A percentile compares a stretch with the other conserved stretches of the same genome.
Evolutionary conservation across 1,140 invertebrate species (phyloP).

Genomic region (Ganaspis sp.): DNA sequence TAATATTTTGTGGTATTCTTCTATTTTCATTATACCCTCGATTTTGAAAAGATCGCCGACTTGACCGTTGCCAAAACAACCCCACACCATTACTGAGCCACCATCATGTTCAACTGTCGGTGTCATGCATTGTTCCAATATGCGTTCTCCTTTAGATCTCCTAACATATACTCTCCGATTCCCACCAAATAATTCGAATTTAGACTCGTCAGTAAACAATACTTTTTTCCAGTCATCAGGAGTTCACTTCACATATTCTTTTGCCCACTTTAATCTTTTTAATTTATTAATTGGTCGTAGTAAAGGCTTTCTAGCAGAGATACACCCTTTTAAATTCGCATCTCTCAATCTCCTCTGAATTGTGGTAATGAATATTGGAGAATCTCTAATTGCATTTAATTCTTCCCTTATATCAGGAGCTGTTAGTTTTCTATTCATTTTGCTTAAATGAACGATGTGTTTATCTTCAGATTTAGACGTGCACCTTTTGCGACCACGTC

Average conservation of each 20-base stretch:
- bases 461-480: background rate
- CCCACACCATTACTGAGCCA: background rate
- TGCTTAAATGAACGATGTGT: too few species aligned
- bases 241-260: slow-evolving; percentile 1
- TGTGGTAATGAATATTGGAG: too few species aligned
- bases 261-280: slow-evolving; percentile 10
- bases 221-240: slow-evolving; percentile 30
- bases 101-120: too few species aligned
- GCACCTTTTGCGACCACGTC: too few species aligned
- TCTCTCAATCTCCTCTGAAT: too few species aligned
- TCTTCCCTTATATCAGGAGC: too few species aligned
- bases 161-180: slow-evolving; percentile 43
- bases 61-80: slow-evolving; percentile 33
- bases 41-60: slow-evolving; percentile 40
- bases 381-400: too few species aligned
- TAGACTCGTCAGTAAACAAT: slow-evolving; percentile 43
- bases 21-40: slow-evolving; percentile 38
- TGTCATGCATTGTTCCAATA: too few species aligned
- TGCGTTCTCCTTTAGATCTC: too few species aligned
- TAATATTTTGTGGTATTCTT: slow-evolving; percentile 37
- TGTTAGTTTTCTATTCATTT: too few species aligned
- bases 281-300: background rate
- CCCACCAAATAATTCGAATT: slow-evolving; percentile 53
- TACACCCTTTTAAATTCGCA: too few species aligned
- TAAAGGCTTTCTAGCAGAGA: background rate